A percentile compares a stretch with the other conserved stretches of the same genome.
Conservation (phyloP, 2,797 vertebrate genomes). For the Knipowitschia caucasica region DNA sequence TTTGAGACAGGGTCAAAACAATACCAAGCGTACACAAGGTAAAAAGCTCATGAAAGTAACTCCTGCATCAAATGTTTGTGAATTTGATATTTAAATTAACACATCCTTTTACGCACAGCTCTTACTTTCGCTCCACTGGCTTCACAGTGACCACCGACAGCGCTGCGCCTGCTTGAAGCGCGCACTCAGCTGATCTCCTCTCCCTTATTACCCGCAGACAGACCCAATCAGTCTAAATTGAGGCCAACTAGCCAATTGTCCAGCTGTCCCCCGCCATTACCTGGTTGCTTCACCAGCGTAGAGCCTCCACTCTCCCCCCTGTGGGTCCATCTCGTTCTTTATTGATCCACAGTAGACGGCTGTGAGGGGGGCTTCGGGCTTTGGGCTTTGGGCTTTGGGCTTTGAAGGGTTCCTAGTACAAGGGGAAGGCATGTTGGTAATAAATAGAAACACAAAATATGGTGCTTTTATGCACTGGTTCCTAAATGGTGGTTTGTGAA, state of each 20-base stretch:
- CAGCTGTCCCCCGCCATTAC: slow-evolving; percentile 4
- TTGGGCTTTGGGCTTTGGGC: too few species aligned
- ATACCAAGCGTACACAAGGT: too few species aligned
- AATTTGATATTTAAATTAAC: too few species aligned
- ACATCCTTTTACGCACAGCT: too few species aligned
- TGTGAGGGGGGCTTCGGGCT: neutral
- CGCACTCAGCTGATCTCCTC: slow-evolving; percentile 2
- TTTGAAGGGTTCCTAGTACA: too few species aligned
- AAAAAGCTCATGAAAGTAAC: too few species aligned
- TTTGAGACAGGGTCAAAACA: too few species aligned
- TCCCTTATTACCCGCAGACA: slow-evolving; percentile 5
- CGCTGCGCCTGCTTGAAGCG: neutral
- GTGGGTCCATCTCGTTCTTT: slow-evolving; percentile 1
- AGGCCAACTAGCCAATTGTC: slow-evolving; percentile 13
- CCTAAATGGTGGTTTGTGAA: too few species aligned
- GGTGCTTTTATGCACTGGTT: too few species aligned
- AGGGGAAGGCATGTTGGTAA: too few species aligned
- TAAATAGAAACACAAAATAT: too few species aligned
- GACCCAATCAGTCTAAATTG: slow-evolving; percentile 12
- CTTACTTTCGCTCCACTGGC: neutral
- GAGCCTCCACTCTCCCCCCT: neutral
- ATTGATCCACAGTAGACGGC: neutral
- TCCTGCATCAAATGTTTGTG: too few species aligned
- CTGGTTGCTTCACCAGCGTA: slow-evolving; percentile 5
- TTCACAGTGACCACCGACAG: neutral